phyloP scores from a whole-genome alignment of 2,888 invertebrate genomes.

The Cataglyphis altisquamis region DNA sequence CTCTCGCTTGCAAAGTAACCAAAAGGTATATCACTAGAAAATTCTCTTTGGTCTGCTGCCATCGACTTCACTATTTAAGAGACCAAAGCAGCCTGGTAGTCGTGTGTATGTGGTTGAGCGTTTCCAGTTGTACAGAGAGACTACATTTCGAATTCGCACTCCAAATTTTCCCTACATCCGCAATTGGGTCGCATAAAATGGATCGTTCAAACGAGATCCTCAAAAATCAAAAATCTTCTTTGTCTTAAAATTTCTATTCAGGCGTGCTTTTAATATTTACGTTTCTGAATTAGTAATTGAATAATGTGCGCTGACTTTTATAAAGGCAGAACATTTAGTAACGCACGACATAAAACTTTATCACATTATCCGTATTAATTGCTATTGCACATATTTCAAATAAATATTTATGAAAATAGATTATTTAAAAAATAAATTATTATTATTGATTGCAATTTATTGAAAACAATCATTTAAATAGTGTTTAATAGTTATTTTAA shows the following conservation, averaged over 20 bases:
- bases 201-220: neutral
- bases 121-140: constrained; percentile 50
- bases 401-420: neutral
- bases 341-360: neutral
- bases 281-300: neutral
- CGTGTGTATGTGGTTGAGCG: constrained; percentile 11
- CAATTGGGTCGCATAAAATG: constrained; percentile 26
- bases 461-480: neutral
- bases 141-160: constrained; percentile 60
- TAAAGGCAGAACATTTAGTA: neutral
- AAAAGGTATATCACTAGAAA: constrained; percentile 79
- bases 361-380: too few relatives aligned
- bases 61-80: constrained; percentile 71
- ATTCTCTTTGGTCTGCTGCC: constrained; percentile 85
- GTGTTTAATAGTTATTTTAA: neutral
- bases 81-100: constrained; percentile 57
- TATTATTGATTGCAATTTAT: neutral
- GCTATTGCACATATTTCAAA: neutral
- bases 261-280: neutral
- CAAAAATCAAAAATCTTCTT: constrained; percentile 22
- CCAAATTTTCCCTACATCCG: constrained; percentile 21
- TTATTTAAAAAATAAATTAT: constrained; percentile 3
- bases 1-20: constrained; percentile 71
- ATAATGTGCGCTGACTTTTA: neutral
- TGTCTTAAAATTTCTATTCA: neutral